Base-by-base conservation (phyloP, 2,797 vertebrate species). In the Sciurus carolinensis region DNA sequence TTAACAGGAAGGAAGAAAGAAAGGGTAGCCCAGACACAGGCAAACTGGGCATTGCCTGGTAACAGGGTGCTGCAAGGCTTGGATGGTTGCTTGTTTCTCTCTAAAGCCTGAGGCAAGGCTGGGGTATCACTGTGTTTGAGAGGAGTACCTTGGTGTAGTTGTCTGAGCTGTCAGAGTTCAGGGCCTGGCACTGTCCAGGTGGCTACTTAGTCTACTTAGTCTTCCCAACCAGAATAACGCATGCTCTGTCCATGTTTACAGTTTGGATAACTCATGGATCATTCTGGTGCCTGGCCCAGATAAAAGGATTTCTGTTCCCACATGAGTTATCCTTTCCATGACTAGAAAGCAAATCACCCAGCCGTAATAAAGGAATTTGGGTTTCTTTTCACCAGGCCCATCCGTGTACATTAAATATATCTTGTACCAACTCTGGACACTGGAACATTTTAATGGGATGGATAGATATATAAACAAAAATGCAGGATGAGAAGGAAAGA, bases 271-370 rank as follows among this genome's bases (percentile, higher is more conserved):
- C 59, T 62, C 59, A 62, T 62, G 9, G 59, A 62, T 62, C 59
- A 62, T 47, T 44, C 75, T 44, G 67, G 47, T 79, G 18, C 28
- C 36, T 79, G 91, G 64, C 36, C 54, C 54, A 0, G 0, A 30
- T 69, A 4, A 44, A 84, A 82, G 36, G 7, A 50, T 76, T 94
- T 62, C 86, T 67, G 7, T 42, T 83, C 15, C 1, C 0, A 87
- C 3, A 6, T 17, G 42, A 83, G 22, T 76, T 64, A 64, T 44
- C 36, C 22, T 83, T 80, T 50, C 64, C 13, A 57, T 67, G 9
- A 57, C 52, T 64, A 36, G 89, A 90, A 90, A 94, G 28, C 85
- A 80, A 81, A 87, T n/a, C 8, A 36, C 75, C 11, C 30, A 80
- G 33, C 52, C 36, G 20, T 84, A 42, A 47, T 17, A 79, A 57